These are phyloP conservation scores for Psophia crepitans DNA, from an alignment of 2,113 vertebrate species.

Conservation along the genomic window DNA sequence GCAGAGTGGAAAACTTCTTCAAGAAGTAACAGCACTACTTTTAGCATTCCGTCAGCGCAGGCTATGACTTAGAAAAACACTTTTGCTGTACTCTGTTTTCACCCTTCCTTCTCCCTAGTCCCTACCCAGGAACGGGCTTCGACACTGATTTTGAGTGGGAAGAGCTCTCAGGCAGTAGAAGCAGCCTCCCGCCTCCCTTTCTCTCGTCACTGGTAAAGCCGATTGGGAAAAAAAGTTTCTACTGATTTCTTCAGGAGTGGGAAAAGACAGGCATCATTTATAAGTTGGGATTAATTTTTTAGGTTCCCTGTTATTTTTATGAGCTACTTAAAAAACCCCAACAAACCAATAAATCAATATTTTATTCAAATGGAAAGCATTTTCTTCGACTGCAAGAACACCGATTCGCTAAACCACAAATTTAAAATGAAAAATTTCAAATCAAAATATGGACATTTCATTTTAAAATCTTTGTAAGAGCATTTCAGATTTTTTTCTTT, in stretches of 20 bases:
- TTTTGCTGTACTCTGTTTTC: neutral
- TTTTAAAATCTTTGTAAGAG: neutral
- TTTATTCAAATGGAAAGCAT: neutral
- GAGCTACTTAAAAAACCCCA: neutral
- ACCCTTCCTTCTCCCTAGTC: neutral
- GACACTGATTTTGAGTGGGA: neutral
- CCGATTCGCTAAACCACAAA: neutral
- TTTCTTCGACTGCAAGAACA: neutral
- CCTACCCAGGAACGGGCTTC: neutral
- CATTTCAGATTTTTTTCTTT: neutral
- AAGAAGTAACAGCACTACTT: neutral
- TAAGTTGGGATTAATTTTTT: neutral
- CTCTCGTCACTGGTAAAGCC: neutral
- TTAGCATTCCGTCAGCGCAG: neutral
- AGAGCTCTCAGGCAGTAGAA: neutral
- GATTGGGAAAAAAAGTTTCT: neutral
- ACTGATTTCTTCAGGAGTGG: neutral
- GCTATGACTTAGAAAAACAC: neutral
- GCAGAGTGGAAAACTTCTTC: neutral
- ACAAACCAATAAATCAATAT: neutral
- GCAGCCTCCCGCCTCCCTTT: neutral
- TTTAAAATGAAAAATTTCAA: neutral
- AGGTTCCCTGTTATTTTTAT: neutral
- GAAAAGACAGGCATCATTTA: neutral
- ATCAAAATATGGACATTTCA: neutral